Conservation (phyloP, 1,140 invertebrate species). For the Copidosoma floridanum region DNA sequence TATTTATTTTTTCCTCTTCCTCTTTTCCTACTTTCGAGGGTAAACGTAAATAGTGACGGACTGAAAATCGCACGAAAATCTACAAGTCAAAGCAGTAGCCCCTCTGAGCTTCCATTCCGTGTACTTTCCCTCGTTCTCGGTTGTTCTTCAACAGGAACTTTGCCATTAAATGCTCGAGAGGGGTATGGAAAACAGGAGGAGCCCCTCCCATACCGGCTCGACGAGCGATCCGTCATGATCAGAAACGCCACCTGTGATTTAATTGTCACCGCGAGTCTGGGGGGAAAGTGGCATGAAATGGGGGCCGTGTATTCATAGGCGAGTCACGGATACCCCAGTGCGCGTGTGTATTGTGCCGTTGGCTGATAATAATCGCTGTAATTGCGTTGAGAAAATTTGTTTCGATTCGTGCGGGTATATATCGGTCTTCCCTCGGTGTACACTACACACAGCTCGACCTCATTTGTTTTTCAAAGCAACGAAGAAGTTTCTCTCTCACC, state of each 20-base stretch:
- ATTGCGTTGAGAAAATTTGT: conserved; percentile 11
- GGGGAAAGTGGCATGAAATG: conserved; percentile 29
- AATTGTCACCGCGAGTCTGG: conserved; percentile 46
- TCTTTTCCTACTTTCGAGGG: neutral
- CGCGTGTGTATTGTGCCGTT: neutral
- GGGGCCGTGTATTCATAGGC: conserved; percentile 20
- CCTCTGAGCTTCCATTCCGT: neutral
- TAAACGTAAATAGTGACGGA: conserved; percentile 10
- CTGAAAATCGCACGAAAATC: conserved; percentile 36
- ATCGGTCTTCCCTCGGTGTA: no score
- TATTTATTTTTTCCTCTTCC: neutral
- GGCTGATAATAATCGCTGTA: conserved; percentile 12
- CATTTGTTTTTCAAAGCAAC: conserved; percentile 3
- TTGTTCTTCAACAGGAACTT: conserved; percentile 14
- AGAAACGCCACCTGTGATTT: conserved; percentile 50
- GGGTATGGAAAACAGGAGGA: no score
- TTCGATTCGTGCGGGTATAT: neutral
- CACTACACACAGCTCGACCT: neutral
- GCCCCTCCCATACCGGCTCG: no score
- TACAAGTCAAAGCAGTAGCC: conserved; percentile 36
- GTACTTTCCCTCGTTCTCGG: no score
- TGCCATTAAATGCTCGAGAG: conserved; percentile 28
- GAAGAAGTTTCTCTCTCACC: neutral
- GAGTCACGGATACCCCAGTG: conserved; percentile 13
- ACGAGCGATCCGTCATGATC: conserved; percentile 55